Base-by-base conservation (phyloP, 2,888 invertebrate species). In the Drosophila nigritarsus region DNA sequence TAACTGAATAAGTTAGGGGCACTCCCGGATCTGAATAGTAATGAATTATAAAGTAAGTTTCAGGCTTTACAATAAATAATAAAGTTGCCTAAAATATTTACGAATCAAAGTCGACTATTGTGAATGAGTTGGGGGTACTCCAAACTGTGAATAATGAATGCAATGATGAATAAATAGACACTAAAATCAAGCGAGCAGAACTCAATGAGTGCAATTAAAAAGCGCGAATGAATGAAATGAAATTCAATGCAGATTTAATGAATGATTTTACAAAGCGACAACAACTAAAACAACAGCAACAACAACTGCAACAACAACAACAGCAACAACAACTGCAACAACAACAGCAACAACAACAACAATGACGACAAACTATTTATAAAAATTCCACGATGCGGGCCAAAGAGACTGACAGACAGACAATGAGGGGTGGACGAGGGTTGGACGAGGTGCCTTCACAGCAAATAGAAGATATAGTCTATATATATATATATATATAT, bases 191-290 rank as follows among this genome's bases (percentile, higher is more conserved):
- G 20, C 45, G 59, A 66, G 29, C 50, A 42, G 48, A 50, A 32
- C 55, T 45, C 71, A 82, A 67, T 76, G 77, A 71, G 62, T 68
- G 87, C 84, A 84, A 86, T 86, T 86, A 84, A 81, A 84, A 58
- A 55, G 65, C 64, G 71, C 70, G 71, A 79, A 81, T 86, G 84
- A 81, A 85, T 81, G 69, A 84, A 86, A 74, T 84, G 77, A 84
- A 86, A 74, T 84, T 86, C 81, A 87, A 85, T 87, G 85, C 84
- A 69, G 84, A 83, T 83, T 87, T 85, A 87, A 85, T 85, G 84
- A 85, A 87, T 81, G 84, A 82, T 80, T 83, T 83, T 60, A 65
- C 53, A 62, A 40, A 67, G 69, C 51, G 49, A 59, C 66, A 75
- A 64, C 75, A 71, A 75, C 74, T 74, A 74, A 69, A 71, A 73